phyloP scores from a whole-genome alignment of 2,113 vertebrate species.

The Hypocryptadius cinnamomeus region DNA sequence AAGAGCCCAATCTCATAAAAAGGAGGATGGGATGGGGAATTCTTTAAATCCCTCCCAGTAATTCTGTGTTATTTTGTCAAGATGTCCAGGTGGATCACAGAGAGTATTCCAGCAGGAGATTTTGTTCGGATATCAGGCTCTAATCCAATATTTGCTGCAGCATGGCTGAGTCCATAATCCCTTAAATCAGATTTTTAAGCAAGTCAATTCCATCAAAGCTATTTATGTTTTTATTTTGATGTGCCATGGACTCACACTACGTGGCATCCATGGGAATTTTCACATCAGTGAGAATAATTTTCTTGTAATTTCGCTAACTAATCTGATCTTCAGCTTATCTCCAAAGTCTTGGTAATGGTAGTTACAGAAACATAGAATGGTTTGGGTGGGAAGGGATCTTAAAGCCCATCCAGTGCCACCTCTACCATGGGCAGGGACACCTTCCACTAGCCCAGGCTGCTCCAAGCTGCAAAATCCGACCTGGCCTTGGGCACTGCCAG shows the following conservation, averaged over 20 bases:
- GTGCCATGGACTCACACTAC: neutral
- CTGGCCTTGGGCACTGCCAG: neutral
- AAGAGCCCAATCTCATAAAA: neutral
- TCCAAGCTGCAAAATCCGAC: accelerated
- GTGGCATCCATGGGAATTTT: neutral
- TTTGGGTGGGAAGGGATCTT: neutral
- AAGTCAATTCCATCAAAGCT: neutral
- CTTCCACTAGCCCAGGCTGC: accelerated
- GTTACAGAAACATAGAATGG: neutral
- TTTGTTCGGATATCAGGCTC: neutral
- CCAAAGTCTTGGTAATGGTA: neutral
- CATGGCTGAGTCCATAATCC: neutral
- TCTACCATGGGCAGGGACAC: neutral
- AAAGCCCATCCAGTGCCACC: neutral
- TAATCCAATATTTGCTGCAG: neutral
- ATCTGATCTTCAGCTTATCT: neutral
- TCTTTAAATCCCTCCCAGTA: neutral
- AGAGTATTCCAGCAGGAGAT: neutral
- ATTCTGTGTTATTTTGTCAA: neutral
- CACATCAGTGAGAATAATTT: neutral
- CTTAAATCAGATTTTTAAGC: neutral
- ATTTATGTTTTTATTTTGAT: neutral
- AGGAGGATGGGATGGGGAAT: neutral
- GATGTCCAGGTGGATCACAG: neutral
- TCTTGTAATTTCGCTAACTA: neutral